Percentiles rank a stretch among this genome's conserved stretches.
phyloP scores from a whole-genome alignment of 1,140 invertebrate species.

The Ruditapes philippinarum region DNA sequence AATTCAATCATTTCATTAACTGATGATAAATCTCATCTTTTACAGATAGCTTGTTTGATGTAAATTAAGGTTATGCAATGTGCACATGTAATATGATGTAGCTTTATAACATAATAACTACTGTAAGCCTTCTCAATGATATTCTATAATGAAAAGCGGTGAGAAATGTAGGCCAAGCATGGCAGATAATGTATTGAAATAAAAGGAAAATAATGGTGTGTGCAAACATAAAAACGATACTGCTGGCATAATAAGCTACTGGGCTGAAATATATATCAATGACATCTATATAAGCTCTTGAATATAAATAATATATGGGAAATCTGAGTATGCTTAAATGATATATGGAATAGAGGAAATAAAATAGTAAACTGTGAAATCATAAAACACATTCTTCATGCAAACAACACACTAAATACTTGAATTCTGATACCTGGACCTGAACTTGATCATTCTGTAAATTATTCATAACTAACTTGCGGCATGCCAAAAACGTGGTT shows the following conservation, averaged over 20 bases:
- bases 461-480: too few species aligned
- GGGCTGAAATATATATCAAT: background rate
- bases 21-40: too few species aligned
- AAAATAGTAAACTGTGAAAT: background rate
- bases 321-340: background rate
- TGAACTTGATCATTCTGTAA: background rate
- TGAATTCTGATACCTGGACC: background rate
- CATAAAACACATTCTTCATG: background rate
- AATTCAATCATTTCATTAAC: too few species aligned
- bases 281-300: conserved; percentile 7
- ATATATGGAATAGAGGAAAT: background rate
- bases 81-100: background rate
- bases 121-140: background rate
- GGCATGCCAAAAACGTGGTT: background rate
- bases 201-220: background rate
- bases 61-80: background rate
- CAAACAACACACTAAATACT: background rate
- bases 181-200: background rate
- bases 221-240: background rate
- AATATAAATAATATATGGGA: background rate
- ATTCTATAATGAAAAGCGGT: background rate
- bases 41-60: background rate
- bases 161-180: background rate
- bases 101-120: background rate
- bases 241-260: background rate